phyloP scores from a whole-genome alignment of 2,113 vertebrate genomes.

The Epinephelus lanceolatus region DNA sequence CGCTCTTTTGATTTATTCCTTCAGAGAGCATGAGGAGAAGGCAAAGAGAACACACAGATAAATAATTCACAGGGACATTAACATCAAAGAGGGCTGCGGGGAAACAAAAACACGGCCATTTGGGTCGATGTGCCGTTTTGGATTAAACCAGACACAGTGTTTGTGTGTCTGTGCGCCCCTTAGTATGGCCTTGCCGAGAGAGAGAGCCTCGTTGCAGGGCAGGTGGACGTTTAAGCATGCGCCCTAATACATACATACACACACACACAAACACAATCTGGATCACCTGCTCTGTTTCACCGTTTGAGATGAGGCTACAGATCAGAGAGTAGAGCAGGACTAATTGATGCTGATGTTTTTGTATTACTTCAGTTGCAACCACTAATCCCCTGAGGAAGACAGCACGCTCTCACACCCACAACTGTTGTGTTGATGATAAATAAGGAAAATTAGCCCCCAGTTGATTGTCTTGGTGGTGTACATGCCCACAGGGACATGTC shows the following conservation, averaged over 20 bases:
- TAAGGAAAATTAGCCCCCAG: conserved; percentile 70
- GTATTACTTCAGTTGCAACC: conserved; percentile 49
- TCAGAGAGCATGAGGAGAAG: conserved; percentile 74
- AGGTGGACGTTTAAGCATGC: conserved; percentile 58
- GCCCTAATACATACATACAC: background rate
- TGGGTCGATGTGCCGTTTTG: conserved; percentile 79
- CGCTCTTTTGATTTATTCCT: conserved; percentile 81
- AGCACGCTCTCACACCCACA: conserved; percentile 41
- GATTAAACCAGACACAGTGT: conserved; percentile 74
- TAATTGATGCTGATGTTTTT: conserved; percentile 70
- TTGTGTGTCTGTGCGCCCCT: conserved; percentile 36
- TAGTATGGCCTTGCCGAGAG: conserved; percentile 54
- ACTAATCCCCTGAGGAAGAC: conserved; percentile 49
- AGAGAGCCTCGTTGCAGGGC: conserved; percentile 35
- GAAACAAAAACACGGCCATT: conserved; percentile 79
- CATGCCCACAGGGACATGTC: conserved; percentile 56
- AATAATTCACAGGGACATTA: conserved; percentile 85
- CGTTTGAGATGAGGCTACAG: conserved; percentile 32
- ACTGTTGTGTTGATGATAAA: conserved; percentile 69
- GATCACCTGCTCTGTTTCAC: conserved; percentile 47
- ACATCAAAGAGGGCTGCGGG: conserved; percentile 82
- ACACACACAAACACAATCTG: conserved; percentile 1
- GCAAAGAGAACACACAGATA: conserved; percentile 80
- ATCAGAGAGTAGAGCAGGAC: conserved; percentile 38
- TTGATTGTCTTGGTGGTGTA: conserved; percentile 56